Evolutionary conservation across 2,888 invertebrate species (phyloP).

Genomic region (Nephrotoma guestfalica): DNA sequence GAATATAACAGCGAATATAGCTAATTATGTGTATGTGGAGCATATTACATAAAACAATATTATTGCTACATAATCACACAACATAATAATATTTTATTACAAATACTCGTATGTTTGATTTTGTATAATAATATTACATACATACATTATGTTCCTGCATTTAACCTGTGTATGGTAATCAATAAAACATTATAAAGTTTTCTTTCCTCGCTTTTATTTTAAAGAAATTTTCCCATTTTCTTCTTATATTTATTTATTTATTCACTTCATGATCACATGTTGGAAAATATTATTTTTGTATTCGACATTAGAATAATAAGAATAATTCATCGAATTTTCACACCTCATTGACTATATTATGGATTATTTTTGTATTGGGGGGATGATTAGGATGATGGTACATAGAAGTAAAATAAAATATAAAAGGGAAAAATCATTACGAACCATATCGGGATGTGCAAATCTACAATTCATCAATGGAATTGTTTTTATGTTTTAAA

Average conservation of each 20-base stretch:
- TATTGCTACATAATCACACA: background rate
- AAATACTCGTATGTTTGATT: background rate
- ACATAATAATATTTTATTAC: background rate
- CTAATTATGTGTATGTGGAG: background rate
- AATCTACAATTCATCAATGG: too few species aligned
- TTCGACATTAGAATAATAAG: background rate
- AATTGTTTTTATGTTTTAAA: too few species aligned
- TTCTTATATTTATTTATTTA: background rate
- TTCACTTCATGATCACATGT: background rate
- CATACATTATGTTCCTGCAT: background rate
- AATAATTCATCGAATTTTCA: background rate
- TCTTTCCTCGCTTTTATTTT: background rate
- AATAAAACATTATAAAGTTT: background rate
- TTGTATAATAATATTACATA: background rate
- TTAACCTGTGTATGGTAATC: background rate
- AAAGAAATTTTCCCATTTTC: background rate
- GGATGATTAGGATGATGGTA: background rate
- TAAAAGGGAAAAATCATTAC: too few species aligned
- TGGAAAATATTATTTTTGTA: background rate
- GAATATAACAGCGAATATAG: background rate
- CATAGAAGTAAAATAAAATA: too few species aligned
- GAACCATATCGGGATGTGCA: too few species aligned
- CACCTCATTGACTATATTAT: background rate
- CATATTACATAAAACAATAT: background rate
- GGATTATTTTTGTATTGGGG: background rate